Evolutionary conservation across 1,140 invertebrate genomes (phyloP), one percentile per base, ranked within the genome.

Genomic region (Tetranychus urticae): DNA sequence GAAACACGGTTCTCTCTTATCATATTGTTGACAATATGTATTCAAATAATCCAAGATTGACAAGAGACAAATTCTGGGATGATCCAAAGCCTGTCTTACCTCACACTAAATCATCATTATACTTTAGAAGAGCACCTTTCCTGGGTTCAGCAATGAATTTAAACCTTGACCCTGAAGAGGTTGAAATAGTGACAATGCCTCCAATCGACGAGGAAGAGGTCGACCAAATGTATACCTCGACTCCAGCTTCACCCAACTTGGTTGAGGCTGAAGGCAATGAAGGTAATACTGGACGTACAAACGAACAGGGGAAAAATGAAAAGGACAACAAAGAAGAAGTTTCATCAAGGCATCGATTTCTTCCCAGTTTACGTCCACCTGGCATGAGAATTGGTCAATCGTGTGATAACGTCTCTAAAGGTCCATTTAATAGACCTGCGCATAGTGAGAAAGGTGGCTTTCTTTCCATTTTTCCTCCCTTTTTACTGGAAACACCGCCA

Each of bases 41-140:
- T 59, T 52, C 64, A 10, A 65, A 64, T 12, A 66, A 66, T 61
- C 66, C 68, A 12, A 59, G 64, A n/a, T 35, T 69, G 13, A 62
- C 65, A 8, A 71, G 70, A 46, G 74, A 75, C 60, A 67, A 67
- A 56, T 74, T 72, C 60, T 75, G 74, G 74, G 73, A 74, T 63
- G 70, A 72, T 58, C 58, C 70, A 42, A 69, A 71, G 5, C 66
- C 67, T 14, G 69, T 72, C 57, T 63, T 73, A 13, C 72, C 72
- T 8, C 72, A 74, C 62, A 73, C 72, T 7, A 66, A 65, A 56
- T 66, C 65, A 33, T 62, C 62, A 34, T 52, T 65, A 50, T 58
- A 12, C 7, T n/a, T 33, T 33, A 58, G 56, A 65, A 65, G 65
- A 66, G 63, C 55, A 67, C 50, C 23, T 10, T 50, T 50, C 10